Base-by-base conservation (phyloP, 2,888 invertebrate species). In the Scotopteryx bipunctaria region DNA sequence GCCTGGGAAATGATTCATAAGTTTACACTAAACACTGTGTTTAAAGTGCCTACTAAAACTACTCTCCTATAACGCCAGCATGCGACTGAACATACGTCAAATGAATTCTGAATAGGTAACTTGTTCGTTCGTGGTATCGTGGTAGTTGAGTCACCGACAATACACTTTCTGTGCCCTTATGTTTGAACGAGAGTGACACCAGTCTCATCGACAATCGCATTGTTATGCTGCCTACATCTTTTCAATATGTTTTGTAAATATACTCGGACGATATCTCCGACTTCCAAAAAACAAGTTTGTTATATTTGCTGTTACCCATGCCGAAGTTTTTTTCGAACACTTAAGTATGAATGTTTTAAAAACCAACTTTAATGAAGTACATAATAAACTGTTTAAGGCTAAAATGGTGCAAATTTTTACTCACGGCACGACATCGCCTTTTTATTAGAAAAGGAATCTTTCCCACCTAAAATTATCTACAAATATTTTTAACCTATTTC, bases 131-230 rank as follows among this genome's bases (percentile, higher is more conserved):
- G n/a, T n/a, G n/a, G n/a, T n/a, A n/a, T 73, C 72, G 75, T 74
- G 58, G 66, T 49, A 67, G 81, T 78, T 87, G 87, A 88, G 78
- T 88, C 88, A 85, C 66, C 64, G 69, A 55, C 71, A 67, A 68
- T 71, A 71, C 63, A 71, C 73, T 82, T 78, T 82, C 77, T 60
- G 63, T 53, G 50, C 54, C 52, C 57, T 55, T 56, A 55, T 43
- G 52, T 57, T 50, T 46, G 57, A 63, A 63, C 59, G 65, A 72
- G 64, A 67, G 59, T 55, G 50, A 55, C 53, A 44, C 50, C 47
- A 42, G 36, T 47, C 45, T 52, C 43, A 37, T 35, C 44, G 33
- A 57, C 41, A 33, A 36, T 33, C 27, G 32, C 14, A 46, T 54
- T 57, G 35, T 57, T 55, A 48, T 37, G 27, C 43, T 50, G 38